phyloP scores from a whole-genome alignment of 1,140 invertebrate genomes.

The Sminthurinus signatus region DNA sequence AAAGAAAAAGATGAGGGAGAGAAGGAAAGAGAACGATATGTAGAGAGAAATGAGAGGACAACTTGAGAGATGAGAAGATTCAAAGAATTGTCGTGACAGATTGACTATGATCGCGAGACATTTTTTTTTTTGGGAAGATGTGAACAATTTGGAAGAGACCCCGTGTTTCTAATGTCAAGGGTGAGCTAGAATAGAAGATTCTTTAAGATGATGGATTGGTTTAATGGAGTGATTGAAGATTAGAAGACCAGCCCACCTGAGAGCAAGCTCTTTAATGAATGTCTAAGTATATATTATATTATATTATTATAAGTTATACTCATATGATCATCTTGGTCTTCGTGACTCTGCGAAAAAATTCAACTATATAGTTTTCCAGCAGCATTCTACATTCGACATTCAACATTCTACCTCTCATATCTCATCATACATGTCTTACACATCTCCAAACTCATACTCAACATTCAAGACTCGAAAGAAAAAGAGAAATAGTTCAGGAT shows the following conservation, averaged over 20 bases:
- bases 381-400: too few species aligned
- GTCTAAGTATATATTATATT: slow-evolving; percentile 11
- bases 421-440: too few species aligned
- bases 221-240: slow-evolving; percentile 31
- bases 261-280: slow-evolving; percentile 33
- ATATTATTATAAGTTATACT: too few species aligned
- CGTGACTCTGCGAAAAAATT: slow-evolving; percentile 30
- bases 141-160: slow-evolving; percentile 33
- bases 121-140: slow-evolving; percentile 27
- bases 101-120: slow-evolving; percentile 26
- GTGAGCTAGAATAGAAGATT: slow-evolving; percentile 14
- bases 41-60: neutral
- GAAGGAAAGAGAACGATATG: too few species aligned
- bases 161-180: slow-evolving; percentile 29
- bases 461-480: too few species aligned
- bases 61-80: slow-evolving; percentile 13
- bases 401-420: too few species aligned
- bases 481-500: too few species aligned
- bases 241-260: slow-evolving; percentile 30
- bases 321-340: too few species aligned
- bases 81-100: slow-evolving; percentile 32
- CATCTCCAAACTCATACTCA: too few species aligned
- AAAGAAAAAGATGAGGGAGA: neutral
- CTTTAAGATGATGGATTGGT: too few species aligned
- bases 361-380: too few species aligned